A percentile compares a stretch with the other conserved stretches of the same genome.
phyloP scores from a whole-genome alignment of 92 coral and sea anemone genomes.

The Zoanthus sociatus region DNA sequence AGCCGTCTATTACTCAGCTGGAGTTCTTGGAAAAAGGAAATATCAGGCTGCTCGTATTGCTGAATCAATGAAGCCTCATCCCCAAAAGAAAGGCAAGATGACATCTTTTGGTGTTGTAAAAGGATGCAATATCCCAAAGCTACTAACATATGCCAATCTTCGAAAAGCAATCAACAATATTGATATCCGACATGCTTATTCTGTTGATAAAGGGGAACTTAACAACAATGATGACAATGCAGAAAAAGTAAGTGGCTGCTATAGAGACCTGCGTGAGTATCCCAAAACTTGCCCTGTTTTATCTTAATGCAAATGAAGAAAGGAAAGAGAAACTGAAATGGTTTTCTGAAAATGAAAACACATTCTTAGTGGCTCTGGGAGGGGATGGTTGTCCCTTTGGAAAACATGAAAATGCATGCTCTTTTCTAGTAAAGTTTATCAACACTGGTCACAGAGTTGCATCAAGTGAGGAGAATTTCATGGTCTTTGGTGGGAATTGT shows the following conservation, averaged over 20 bases:
- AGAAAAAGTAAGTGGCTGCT: conserved; percentile 55
- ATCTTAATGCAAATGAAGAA: conserved; percentile 40
- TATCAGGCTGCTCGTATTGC: conserved; percentile 59
- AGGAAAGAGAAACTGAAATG: conserved; percentile 66
- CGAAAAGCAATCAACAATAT: conserved; percentile 46
- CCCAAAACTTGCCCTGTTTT: conserved; percentile 66
- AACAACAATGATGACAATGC: conserved; percentile 28
- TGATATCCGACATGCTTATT: conserved; percentile 58
- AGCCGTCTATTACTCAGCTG: conserved; percentile 4
- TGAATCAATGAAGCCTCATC: conserved; percentile 65
- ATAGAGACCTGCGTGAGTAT: conserved; percentile 69
- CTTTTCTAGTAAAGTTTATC: conserved; percentile 63
- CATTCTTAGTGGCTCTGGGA: conserved; percentile 73
- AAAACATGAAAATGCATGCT: conserved; percentile 31
- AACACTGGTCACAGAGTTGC: conserved; percentile 59
- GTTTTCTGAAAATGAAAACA: conserved; percentile 69
- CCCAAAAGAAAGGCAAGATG: conserved; percentile 43
- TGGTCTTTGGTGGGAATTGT: conserved; percentile 78
- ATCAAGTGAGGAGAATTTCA: conserved; percentile 61
- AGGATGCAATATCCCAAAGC: conserved; percentile 72
- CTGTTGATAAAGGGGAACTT: conserved; percentile 54
- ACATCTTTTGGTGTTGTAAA: conserved; percentile 44
- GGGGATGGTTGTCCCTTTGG: conserved; percentile 76
- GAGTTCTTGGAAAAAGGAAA: conserved; percentile 73
- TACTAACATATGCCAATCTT: conserved; percentile 62